A percentile compares a stretch with the other conserved stretches of the same genome.
These are phyloP conservation scores for Napeogenes sylphis DNA, from an alignment of 2,888 invertebrate genomes.

Conservation along the genomic window DNA sequence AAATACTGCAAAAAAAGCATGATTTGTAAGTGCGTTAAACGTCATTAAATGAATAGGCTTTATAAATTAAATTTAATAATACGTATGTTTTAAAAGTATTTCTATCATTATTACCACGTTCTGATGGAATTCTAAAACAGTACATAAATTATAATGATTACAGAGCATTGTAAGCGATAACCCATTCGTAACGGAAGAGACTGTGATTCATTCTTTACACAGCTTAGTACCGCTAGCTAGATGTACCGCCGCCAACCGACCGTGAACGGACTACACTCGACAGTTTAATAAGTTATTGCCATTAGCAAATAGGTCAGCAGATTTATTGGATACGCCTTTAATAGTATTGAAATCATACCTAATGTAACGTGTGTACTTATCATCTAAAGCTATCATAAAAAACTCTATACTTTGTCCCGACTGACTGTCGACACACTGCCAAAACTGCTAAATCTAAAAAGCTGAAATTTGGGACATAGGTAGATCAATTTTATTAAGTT, in stretches of 20 bases:
- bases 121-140: conserved; percentile 10
- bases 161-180: conserved; percentile 27
- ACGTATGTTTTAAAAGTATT: neutral
- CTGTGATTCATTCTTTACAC: conserved; percentile 33
- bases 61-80: too few species aligned
- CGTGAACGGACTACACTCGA: conserved; percentile 31
- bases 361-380: too few species aligned
- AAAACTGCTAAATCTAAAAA: too few species aligned
- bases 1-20: too few species aligned
- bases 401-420: too few species aligned
- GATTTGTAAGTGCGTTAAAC: too few species aligned
- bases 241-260: conserved; percentile 30
- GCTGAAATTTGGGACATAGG: too few species aligned
- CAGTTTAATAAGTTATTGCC: conserved; percentile 25
- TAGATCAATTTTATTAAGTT: too few species aligned
- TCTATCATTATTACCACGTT: conserved; percentile 9
- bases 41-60: too few species aligned
- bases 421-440: too few species aligned
- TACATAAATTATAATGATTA: conserved; percentile 21
- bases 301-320: conserved; percentile 27
- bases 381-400: too few species aligned
- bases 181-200: conserved; percentile 35
- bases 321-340: conserved; percentile 26
- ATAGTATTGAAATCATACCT: neutral
- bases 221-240: conserved; percentile 40